Evolutionary conservation across 1,140 invertebrate genomes (phyloP), one percentile per base, ranked within the genome.

Genomic region (Philotrypesis tridentata): DNA sequence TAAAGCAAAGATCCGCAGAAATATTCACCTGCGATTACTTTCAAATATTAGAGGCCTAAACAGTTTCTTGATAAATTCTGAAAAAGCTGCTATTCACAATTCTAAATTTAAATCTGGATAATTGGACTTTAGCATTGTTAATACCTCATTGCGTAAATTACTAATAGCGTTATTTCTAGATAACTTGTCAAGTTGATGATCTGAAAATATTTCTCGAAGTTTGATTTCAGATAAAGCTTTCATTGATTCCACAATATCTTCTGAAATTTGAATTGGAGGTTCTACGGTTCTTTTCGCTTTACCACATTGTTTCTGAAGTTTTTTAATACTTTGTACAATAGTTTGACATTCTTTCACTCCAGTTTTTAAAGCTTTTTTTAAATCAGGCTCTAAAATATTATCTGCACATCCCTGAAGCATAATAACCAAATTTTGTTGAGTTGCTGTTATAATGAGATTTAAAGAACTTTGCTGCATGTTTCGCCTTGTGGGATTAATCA

Each of bases 281-380:
- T 93, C 93, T 79, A 95, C 85, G 23, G 89, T 85, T 40, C 95
- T 91, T 91, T 99, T 99, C 23, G 91, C 85, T 89, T 96, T 96
- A 99, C n/a, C n/a, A n/a, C n/a, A n/a, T n/a, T n/a, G n/a, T n/a
- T n/a, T n/a, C n/a, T n/a, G n/a, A n/a, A n/a, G 91, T 63, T 94
- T 92, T 80, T 94, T 93, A 82, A 99, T 97, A 55, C 93, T 92
- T 25, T 92, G 86, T 0, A 98, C 93, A 63, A 99, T 95, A 72
- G 89, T 86, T 86, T 98, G 96, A 37, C 96, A 96, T 92, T 98
- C 97, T 88, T 96, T 96, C 78, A 94, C 93, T 82, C 95, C 98
- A 82, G 92, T 73, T 93, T 97, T 97, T 79, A 99, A 96, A 60
- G 97, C 97, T 91, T 97, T 97, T 29, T 95, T 92, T 68, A 99